phyloP scores from a whole-genome alignment of 2,113 vertebrate genomes.

The Neotoma lepida region DNA sequence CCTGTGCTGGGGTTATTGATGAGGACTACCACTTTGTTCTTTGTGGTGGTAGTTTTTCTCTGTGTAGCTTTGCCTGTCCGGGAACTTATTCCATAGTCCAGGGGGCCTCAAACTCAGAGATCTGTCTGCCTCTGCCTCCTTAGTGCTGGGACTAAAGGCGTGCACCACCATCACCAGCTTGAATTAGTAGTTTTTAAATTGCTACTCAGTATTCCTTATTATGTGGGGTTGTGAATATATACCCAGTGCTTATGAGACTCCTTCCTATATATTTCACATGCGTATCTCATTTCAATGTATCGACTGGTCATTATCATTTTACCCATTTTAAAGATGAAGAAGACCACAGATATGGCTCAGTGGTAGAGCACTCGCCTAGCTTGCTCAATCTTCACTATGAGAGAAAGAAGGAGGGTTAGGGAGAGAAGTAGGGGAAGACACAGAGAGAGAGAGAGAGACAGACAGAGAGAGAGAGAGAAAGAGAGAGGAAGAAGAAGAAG shows the following conservation, averaged over 20 bases:
- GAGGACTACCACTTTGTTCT: not conserved
- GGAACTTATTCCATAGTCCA: too few relatives aligned
- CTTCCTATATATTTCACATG: not conserved
- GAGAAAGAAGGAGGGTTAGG: not conserved
- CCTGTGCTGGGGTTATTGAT: not conserved
- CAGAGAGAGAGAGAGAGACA: not conserved
- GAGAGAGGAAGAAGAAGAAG: not conserved
- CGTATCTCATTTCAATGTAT: not conserved
- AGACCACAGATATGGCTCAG: not conserved
- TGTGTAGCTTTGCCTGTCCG: not conserved
- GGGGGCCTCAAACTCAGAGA: not conserved
- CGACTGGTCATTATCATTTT: not conserved
- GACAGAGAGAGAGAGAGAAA: too few relatives aligned
- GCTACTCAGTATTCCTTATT: not conserved
- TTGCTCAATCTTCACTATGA: not conserved
- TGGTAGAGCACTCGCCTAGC: not conserved
- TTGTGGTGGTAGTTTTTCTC: not conserved
- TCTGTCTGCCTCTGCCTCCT: not conserved
- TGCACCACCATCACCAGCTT: not conserved
- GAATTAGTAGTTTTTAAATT: not conserved
- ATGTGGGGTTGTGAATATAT: not conserved
- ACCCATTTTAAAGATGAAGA: conserved; percentile 10
- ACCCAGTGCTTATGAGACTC: not conserved
- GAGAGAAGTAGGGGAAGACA: not conserved
- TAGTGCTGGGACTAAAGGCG: not conserved